Percentiles rank a stretch among this genome's conserved stretches.
Conservation (phyloP, 2,888 invertebrate species). For the Malthinus flaveolus region DNA sequence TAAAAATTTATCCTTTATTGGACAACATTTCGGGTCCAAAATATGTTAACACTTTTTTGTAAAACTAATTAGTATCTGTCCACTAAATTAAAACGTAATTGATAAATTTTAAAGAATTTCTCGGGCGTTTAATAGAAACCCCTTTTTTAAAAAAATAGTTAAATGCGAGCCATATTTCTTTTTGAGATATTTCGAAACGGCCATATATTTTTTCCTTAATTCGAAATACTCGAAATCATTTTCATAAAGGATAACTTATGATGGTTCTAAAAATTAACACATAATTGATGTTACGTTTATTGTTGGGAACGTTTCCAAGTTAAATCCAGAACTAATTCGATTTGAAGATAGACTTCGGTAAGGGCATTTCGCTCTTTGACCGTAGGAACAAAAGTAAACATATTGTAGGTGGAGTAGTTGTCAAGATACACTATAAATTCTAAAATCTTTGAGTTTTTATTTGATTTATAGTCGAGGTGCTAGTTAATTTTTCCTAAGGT, state of each 20-base stretch:
- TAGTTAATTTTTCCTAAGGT: constrained; percentile 43
- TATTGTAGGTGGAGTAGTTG: constrained; percentile 47
- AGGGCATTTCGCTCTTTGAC: constrained; percentile 17
- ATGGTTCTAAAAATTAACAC: constrained; percentile 8
- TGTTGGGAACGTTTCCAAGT: constrained; percentile 18
- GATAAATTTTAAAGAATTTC: background rate
- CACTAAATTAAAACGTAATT: constrained; percentile 1
- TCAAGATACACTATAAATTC: constrained; percentile 45
- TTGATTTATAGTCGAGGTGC: constrained; percentile 46
- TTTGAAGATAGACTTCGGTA: constrained; percentile 14
- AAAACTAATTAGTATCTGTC: constrained; percentile 1
- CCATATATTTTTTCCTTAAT: background rate
- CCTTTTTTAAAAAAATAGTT: background rate
- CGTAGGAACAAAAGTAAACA: constrained; percentile 39
- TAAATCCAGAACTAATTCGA: constrained; percentile 23
- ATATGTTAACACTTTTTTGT: background rate
- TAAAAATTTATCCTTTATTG: background rate
- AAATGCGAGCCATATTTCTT: background rate
- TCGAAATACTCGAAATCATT: constrained; percentile 15
- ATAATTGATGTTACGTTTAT: constrained; percentile 19
- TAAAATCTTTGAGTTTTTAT: constrained; percentile 46
- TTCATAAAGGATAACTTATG: constrained; percentile 26
- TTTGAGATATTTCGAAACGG: background rate
- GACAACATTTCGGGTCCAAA: background rate
- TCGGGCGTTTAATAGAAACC: no score